These are phyloP conservation scores for Nymphalis c-album DNA, from an alignment of 2,888 invertebrate species.

Conservation along the genomic window DNA sequence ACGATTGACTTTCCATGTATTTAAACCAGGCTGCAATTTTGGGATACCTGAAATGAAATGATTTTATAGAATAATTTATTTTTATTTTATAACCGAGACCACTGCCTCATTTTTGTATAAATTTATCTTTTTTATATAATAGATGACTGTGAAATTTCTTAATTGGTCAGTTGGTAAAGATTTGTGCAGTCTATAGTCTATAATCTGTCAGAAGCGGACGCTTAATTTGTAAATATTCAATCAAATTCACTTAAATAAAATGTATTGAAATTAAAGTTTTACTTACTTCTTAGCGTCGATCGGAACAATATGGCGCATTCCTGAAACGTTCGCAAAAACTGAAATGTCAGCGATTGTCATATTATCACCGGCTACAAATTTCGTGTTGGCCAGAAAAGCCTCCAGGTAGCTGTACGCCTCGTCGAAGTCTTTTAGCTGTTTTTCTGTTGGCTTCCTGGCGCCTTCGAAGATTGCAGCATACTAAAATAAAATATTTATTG, in stretches of 20 bases:
- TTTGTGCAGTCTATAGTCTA: no score
- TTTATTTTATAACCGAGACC: no score
- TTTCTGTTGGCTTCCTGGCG: constrained; percentile 53
- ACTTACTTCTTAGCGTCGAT: constrained; percentile 45
- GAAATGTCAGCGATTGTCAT: constrained; percentile 80
- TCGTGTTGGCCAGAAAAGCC: constrained; percentile 63
- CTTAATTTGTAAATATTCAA: no score
- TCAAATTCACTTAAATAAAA: no score
- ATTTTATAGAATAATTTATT: no score
- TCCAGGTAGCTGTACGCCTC: constrained; percentile 74
- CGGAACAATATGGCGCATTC: constrained; percentile 50
- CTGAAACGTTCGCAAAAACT: constrained; percentile 56
- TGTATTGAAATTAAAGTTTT: no score
- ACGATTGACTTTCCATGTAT: constrained; percentile 51
- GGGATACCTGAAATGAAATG: constrained; percentile 49
- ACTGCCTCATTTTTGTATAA: no score
- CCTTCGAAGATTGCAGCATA: constrained; percentile 52
- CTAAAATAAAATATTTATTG: neutral
- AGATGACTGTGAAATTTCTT: no score
- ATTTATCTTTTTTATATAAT: no score
- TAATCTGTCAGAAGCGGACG: no score
- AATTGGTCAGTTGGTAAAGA: no score
- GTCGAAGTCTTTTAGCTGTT: constrained; percentile 57
- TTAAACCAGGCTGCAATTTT: constrained; percentile 57
- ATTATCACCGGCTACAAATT: constrained; percentile 75